These are phyloP conservation scores for Dasyurus viverrinus DNA, from an alignment of 2,113 vertebrate species.

Conservation along the genomic window DNA sequence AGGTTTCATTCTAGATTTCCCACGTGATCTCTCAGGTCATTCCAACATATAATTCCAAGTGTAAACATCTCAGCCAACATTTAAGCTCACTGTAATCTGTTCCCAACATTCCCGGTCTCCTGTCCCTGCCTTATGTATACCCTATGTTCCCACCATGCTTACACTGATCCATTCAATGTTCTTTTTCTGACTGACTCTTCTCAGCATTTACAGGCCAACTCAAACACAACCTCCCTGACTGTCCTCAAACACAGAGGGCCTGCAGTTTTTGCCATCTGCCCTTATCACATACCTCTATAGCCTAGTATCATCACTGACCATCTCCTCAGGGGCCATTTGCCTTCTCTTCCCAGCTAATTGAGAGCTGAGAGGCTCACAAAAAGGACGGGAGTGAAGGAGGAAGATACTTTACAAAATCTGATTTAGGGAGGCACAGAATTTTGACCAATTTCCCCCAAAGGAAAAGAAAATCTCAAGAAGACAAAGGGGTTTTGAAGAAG, in stretches of 20 bases:
- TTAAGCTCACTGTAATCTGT: background rate
- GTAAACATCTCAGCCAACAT: background rate
- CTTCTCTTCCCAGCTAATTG: background rate
- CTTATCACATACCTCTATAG: background rate
- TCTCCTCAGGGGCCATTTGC: background rate
- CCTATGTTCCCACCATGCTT: background rate
- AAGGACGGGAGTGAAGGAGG: background rate
- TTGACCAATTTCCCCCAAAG: background rate
- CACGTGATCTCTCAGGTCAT: background rate
- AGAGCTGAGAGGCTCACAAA: background rate
- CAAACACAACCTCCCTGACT: background rate
- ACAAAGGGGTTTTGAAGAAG: background rate
- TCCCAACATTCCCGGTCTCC: background rate
- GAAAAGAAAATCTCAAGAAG: background rate
- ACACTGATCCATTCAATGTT: background rate
- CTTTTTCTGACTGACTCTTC: background rate
- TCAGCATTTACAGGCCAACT: background rate
- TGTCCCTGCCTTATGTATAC: background rate
- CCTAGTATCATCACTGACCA: background rate
- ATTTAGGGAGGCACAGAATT: background rate
- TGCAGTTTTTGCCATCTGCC: background rate
- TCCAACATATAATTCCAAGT: background rate
- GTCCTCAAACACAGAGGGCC: background rate
- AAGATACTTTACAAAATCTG: background rate
- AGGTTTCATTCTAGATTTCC: background rate